Evolutionary conservation across 2,888 invertebrate species (phyloP).

Genomic region (Xylota sylvarum): DNA sequence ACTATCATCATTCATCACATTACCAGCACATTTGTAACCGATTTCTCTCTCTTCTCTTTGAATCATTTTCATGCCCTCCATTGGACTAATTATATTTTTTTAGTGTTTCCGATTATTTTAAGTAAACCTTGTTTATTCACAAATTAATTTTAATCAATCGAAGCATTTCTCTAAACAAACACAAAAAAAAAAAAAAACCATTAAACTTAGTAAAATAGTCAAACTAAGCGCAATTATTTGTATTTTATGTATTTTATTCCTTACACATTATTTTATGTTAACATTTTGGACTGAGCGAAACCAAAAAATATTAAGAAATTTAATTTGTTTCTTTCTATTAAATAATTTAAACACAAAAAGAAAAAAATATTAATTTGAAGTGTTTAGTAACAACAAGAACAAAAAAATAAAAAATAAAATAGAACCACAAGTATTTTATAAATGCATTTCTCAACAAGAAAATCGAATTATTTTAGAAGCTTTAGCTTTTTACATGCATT

Average conservation of each 20-base stretch:
- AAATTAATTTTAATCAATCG: slow-evolving; percentile 35
- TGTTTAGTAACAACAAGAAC: slow-evolving; percentile 18
- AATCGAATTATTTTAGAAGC: slow-evolving; percentile 69
- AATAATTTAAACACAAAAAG: slow-evolving; percentile 20
- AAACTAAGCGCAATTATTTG: slow-evolving; percentile 37
- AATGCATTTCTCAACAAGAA: slow-evolving; percentile 55
- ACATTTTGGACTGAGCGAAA: slow-evolving; percentile 73
- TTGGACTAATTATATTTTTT: slow-evolving; percentile 62
- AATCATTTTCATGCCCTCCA: slow-evolving; percentile 63
- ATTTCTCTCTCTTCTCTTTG: slow-evolving; percentile 19
- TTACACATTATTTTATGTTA: slow-evolving; percentile 38
- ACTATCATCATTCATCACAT: slow-evolving; percentile 69
- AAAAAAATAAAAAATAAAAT: slow-evolving; percentile 16
- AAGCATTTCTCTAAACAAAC: slow-evolving; percentile 24
- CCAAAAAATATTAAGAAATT: slow-evolving; percentile 58
- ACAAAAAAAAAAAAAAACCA: slow-evolving; percentile 15
- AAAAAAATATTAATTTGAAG: slow-evolving; percentile 24
- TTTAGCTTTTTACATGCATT: slow-evolving; percentile 73
- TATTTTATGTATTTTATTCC: slow-evolving; percentile 24
- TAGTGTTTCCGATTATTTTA: slow-evolving; percentile 84
- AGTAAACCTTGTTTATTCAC: slow-evolving; percentile 78
- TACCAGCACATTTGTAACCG: slow-evolving; percentile 31
- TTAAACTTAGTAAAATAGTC: slow-evolving; percentile 28
- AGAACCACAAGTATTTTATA: slow-evolving; percentile 57
- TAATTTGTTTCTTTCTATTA: slow-evolving; percentile 24